Conservation (phyloP, 35 echinoderm and acorn worm species). For the Stichopus chloronotus region DNA sequence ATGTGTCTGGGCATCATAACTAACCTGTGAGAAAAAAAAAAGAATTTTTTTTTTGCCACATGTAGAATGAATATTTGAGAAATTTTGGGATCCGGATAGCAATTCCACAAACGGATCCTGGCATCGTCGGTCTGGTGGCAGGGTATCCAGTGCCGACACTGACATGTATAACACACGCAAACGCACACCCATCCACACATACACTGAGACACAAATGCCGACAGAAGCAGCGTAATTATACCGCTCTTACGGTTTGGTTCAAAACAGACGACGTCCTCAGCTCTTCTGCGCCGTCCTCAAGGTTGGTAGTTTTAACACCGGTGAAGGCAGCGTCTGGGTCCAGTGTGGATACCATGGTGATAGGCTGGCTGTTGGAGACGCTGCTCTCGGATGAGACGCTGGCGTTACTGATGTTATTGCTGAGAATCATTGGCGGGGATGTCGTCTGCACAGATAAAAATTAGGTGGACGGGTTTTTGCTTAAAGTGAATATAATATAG, state of each 20-base stretch:
- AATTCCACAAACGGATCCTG: no score
- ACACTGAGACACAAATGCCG: not conserved
- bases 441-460: not conserved
- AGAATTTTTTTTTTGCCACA: no score
- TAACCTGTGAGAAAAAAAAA: no score
- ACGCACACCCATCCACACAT: not conserved
- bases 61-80: no score
- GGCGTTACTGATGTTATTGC: not conserved
- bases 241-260: not conserved
- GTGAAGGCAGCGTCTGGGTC: slow-evolving; percentile 1
- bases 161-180: not conserved
- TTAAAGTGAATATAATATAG: not conserved
- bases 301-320: not conserved
- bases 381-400: not conserved
- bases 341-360: slow-evolving; percentile 16
- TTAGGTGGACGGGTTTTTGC: not conserved
- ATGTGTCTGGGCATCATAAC: no score
- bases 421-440: not conserved
- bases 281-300: not conserved
- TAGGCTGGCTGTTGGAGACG: not conserved
- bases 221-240: not conserved
- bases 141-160: no score
- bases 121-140: no score
- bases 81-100: no score
- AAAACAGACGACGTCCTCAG: not conserved